phyloP scores from a whole-genome alignment of 2,797 vertebrate genomes.

The Melanogrammus aeglefinus region DNA sequence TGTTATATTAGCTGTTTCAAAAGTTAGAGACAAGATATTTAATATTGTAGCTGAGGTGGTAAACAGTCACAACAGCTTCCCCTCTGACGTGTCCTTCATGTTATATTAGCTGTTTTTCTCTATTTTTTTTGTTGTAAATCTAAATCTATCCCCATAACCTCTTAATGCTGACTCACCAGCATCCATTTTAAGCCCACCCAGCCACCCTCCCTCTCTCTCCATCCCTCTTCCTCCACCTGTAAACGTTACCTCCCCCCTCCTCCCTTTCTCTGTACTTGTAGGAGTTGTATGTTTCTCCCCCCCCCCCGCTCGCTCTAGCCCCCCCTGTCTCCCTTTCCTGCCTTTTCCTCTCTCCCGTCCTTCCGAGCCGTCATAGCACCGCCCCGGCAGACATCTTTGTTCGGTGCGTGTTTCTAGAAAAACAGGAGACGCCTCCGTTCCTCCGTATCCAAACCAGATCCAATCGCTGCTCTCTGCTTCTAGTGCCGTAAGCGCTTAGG shows the following conservation, averaged over 20 bases:
- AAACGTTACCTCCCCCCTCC: background rate
- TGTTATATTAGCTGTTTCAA: background rate
- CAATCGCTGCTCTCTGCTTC: constrained; percentile 1
- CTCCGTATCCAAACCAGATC: constrained; percentile 8
- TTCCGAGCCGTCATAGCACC: constrained; percentile 15
- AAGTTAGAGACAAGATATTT: too few relatives aligned
- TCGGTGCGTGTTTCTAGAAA: constrained; percentile 32
- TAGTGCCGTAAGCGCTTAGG: constrained; percentile 7
- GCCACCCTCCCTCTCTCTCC: constrained; percentile 18
- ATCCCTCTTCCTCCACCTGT: constrained; percentile 1
- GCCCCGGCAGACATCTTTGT: constrained; percentile 47
- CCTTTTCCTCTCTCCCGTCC: background rate
- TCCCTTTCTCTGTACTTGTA: background rate
- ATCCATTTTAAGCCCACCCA: constrained; percentile 21
- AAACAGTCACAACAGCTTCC: background rate
- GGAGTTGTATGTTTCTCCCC: background rate
- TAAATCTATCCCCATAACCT: constrained; percentile 36
- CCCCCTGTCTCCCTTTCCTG: background rate
- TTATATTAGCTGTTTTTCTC: background rate
- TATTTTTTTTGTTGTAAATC: constrained; percentile 4
- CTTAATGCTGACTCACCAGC: constrained; percentile 60
- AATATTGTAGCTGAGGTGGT: background rate
- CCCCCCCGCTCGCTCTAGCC: background rate
- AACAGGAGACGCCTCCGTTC: constrained; percentile 1
- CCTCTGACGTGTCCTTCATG: background rate